Percentiles rank a stretch among this genome's conserved stretches.
phyloP scores from a whole-genome alignment of 2,888 invertebrate genomes.

The Congeria kusceri region DNA sequence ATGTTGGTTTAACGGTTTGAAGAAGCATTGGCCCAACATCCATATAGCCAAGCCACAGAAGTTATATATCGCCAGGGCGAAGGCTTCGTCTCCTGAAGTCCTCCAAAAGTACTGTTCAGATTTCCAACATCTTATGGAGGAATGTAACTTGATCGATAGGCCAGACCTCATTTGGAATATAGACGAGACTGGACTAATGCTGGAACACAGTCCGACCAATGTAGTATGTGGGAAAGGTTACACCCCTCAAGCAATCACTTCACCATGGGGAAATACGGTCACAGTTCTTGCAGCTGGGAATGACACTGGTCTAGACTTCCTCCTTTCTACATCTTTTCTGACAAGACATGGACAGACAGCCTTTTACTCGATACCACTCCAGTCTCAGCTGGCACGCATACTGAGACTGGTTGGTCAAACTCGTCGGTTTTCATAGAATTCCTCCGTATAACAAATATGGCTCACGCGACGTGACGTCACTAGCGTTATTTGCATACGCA shows the following conservation, averaged over 20 bases:
- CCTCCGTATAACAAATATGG: too few relatives aligned
- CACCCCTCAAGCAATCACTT: constrained; percentile 34
- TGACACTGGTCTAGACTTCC: constrained; percentile 38
- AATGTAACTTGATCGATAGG: too few relatives aligned
- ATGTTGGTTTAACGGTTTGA: too few relatives aligned
- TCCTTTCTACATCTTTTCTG: constrained; percentile 49
- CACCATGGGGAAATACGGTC: constrained; percentile 31
- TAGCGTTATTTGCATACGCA: too few relatives aligned
- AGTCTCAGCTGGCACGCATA: not conserved
- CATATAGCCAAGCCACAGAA: too few relatives aligned
- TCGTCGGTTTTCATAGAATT: not conserved
- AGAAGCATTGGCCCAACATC: too few relatives aligned
- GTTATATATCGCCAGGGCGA: too few relatives aligned
- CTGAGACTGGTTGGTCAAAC: not conserved
- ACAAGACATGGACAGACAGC: constrained; percentile 32
- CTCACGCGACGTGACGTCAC: too few relatives aligned
- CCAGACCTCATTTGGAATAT: too few relatives aligned
- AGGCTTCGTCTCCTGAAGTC: too few relatives aligned
- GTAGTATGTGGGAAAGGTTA: constrained; percentile 23
- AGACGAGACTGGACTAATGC: constrained; percentile 30
- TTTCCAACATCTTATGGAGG: too few relatives aligned
- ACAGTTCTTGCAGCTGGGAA: constrained; percentile 43
- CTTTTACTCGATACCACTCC: not conserved
- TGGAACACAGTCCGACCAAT: constrained; percentile 32
- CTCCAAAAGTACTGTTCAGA: too few relatives aligned